Evolutionary conservation across 2,113 vertebrate species (phyloP).

Genomic region (Callorhinus ursinus): DNA sequence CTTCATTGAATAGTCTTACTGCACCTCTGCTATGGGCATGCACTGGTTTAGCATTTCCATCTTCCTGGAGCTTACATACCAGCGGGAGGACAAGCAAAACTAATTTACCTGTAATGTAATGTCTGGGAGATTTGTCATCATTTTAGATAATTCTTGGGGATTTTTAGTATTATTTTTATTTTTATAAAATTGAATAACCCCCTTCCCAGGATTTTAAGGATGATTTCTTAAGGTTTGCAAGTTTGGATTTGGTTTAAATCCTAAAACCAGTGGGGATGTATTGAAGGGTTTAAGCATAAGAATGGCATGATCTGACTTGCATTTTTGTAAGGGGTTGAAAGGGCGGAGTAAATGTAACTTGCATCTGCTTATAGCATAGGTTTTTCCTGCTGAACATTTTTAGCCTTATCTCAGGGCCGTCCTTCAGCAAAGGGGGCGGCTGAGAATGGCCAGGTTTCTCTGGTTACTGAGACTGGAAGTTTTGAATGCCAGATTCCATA

Average conservation of each 20-base stretch:
- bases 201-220: background rate
- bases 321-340: background rate
- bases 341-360: background rate
- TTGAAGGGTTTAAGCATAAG: background rate
- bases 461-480: background rate
- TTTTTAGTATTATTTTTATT: background rate
- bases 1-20: background rate
- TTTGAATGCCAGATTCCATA: background rate
- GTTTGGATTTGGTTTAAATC: slow-evolving; percentile 6
- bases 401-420: background rate
- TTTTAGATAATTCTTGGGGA: background rate
- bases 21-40: background rate
- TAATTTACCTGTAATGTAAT: background rate
- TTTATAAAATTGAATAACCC: background rate
- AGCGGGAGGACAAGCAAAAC: background rate
- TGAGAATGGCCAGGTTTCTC: background rate
- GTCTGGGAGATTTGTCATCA: background rate
- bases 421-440: background rate
- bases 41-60: background rate
- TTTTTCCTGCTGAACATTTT: background rate
- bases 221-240: background rate
- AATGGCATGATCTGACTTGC: background rate
- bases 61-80: background rate
- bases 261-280: background rate
- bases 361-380: background rate